These are phyloP conservation scores for Papilio polyxenes DNA, from an alignment of 1,140 invertebrate species.

Conservation along the genomic window DNA sequence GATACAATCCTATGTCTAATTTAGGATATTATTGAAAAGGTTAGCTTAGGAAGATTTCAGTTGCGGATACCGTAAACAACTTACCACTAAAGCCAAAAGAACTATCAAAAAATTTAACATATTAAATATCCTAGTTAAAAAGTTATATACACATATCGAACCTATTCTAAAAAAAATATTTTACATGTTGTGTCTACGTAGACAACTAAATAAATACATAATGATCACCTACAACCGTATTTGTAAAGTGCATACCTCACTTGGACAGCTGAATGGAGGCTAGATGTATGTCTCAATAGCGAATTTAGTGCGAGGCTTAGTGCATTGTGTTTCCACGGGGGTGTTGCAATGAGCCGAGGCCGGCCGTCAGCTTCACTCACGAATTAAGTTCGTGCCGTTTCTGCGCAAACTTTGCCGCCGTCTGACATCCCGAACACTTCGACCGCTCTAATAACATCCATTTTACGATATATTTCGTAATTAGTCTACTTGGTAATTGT, in stretches of 20 bases:
- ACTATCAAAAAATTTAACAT: no score
- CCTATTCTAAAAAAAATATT: background rate
- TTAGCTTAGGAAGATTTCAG: no score
- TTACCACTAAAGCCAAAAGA: no score
- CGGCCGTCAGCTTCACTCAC: slow-evolving; percentile 60
- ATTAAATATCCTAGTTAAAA: no score
- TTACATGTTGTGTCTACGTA: background rate
- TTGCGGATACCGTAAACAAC: no score
- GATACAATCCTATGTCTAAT: no score
- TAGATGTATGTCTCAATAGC: slow-evolving; percentile 64
- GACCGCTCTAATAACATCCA: slow-evolving; percentile 1
- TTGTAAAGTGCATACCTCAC: slow-evolving; percentile 40
- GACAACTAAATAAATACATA: slow-evolving; percentile 3
- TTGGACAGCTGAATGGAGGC: slow-evolving; percentile 53
- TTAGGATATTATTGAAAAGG: background rate
- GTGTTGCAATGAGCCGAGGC: slow-evolving; percentile 67
- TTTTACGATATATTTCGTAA: slow-evolving; percentile 5
- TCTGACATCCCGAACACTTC: slow-evolving; percentile 14
- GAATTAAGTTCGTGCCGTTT: slow-evolving; percentile 58
- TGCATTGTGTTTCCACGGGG: slow-evolving; percentile 62
- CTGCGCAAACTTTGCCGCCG: background rate
- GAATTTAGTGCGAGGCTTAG: slow-evolving; percentile 64
- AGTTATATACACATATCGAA: background rate
- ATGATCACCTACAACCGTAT: slow-evolving; percentile 1
- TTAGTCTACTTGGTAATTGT: background rate